A percentile compares a stretch with the other conserved stretches of the same genome.
Evolutionary conservation across 2,113 vertebrate genomes (phyloP).

Genomic region (Eulacestoma nigropectus): DNA sequence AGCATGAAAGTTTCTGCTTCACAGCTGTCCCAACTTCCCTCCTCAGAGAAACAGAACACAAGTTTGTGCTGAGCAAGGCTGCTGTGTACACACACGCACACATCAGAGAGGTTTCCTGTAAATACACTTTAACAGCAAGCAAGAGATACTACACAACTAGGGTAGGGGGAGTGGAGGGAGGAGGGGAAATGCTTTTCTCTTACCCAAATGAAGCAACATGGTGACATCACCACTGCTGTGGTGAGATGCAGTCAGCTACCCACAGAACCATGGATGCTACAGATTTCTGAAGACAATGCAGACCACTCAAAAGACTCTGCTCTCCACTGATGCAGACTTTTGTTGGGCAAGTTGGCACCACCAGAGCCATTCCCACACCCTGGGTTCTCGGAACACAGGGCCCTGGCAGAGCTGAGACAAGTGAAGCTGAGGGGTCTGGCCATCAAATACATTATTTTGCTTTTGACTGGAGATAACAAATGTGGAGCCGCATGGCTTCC

Average conservation of each 20-base stretch:
- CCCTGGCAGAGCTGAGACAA: neutral
- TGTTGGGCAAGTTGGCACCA: neutral
- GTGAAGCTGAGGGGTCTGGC: neutral
- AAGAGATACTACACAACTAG: fast-evolving
- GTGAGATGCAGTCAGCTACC: neutral
- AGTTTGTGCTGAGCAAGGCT: neutral
- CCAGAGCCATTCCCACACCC: neutral
- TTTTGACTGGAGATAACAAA: neutral
- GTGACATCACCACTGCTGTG: neutral
- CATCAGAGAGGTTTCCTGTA: neutral
- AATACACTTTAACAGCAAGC: fast-evolving
- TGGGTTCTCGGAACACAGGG: neutral
- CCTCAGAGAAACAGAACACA: neutral
- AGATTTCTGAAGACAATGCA: neutral
- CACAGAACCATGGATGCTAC: fast-evolving
- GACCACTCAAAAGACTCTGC: neutral
- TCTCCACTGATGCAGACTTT: too few species aligned
- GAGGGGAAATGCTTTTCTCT: neutral
- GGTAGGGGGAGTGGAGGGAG: too few species aligned
- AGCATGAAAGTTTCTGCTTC: neutral
- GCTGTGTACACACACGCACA: too few species aligned
- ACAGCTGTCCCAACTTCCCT: neutral
- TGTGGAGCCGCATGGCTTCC: neutral
- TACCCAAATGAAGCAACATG: neutral
- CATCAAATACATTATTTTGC: neutral